Evolutionary conservation across 2,797 vertebrate genomes (phyloP), one percentile per base, ranked within the genome.

Genomic region (Carduelis carduelis): DNA sequence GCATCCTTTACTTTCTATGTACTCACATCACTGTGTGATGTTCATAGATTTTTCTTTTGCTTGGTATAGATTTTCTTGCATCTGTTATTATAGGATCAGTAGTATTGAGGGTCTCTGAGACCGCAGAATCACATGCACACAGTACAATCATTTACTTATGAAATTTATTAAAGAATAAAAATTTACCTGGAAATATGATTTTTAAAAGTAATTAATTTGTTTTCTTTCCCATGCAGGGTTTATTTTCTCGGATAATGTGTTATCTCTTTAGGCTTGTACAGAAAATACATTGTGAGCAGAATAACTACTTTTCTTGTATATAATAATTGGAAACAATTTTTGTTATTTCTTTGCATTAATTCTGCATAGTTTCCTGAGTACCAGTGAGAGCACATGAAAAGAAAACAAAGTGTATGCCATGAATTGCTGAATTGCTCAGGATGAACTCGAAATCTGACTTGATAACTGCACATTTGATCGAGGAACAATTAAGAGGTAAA

Each of bases 401-500:
- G 5, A 21, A 63, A 85, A 52, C 3, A 85, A 80, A 66, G 5
- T 4, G 6, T 53, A 27, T 65, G 10, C 15, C 15, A n/a, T 18
- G 37, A 46, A 28, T 43, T 46, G 3, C 12, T 77, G 46, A 75
- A 57, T 61, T 86, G 11, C 43, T 27, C 61, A 61, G 30, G 20
- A 69, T 56, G 70, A 50, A 64, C 17, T 39, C 37, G 17, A 44
- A 78, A 22, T 19, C 13, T 68, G 69, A 65, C 44, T 72, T 89
- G 61, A 86, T 78, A 90, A 81, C 3, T 23, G 7, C 20, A 28
- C 12, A 30, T 93, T 75, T 50, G 69, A 64, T 83, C 32, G n/a
- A 75, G 22, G 21, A 83, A 72, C 70, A 47, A 75, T 75, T 83
- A 90, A 75, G 32, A 74, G 6, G 14, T 71, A 81, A 88, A 78